Evolutionary conservation across 1,140 invertebrate species (phyloP), one percentile per base, ranked within the genome.

Genomic region (Drosophila murphyi): DNA sequence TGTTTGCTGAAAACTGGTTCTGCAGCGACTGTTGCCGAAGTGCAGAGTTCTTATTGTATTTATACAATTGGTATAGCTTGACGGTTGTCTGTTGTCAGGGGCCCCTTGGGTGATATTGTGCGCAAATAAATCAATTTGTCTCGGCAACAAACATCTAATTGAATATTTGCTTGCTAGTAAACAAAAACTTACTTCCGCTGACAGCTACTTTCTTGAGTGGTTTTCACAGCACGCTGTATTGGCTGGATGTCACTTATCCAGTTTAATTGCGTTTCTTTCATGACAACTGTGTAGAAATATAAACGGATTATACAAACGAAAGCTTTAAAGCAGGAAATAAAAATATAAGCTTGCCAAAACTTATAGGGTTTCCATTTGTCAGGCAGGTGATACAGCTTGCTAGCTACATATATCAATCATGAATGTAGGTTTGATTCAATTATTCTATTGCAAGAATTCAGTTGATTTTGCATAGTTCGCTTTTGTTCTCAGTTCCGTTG

Each of bases 31-130:
- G 48, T 61, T 78, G 56, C 51, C 64, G 47, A 37, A 81, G 61
- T 80, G 85, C 77, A 88, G 77, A 89, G 81, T 85, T 89, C 85
- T 89, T 89, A 76, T 68, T 67, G 85, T 89, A 90, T 89, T 89
- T 89, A 89, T 89, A 85, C 68, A 61, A 48, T 20, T 20, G 20
- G 20, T 20, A 0, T 20, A 20, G 20, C 20, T 20, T 20, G 20
- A 20, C 20, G 0, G 51, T 68, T 51, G 55, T 12, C 68, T 43
- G 43, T 59, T 61, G 64, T 47, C 52, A 52, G 68, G 52, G 39
- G 61, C 51, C 50, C 39, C 52, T 67, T 52, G 47, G 59, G 48
- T 51, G 20, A 20, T 20, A 20, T 68, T 51, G 50, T 48, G 28
- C 43, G 60, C 78, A 80, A 85, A 89, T 87, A 85, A 85, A 88